These are phyloP conservation scores for Parazoanthus atlanticus DNA, from an alignment of 92 coral and sea anemone genomes.

Conservation along the genomic window DNA sequence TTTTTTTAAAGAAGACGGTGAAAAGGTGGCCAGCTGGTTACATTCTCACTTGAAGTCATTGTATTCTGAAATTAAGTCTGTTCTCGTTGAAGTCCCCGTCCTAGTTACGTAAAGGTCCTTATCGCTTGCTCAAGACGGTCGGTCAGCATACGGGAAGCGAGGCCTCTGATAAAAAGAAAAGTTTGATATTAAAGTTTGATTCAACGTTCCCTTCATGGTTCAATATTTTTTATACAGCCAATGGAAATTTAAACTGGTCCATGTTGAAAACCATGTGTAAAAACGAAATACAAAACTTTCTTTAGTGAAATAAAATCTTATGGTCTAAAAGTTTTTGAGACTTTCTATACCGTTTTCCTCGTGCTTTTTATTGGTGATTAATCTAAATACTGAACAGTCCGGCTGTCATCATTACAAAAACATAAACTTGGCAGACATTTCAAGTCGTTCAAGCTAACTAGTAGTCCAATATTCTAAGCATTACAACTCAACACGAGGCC, in stretches of 20 bases:
- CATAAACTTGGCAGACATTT: background rate
- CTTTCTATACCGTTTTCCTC: background rate
- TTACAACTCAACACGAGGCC: background rate
- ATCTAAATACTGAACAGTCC: background rate
- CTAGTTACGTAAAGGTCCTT: no score
- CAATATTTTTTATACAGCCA: background rate
- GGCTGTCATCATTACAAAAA: background rate
- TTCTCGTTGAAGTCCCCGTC: no score
- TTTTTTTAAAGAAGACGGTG: no score
- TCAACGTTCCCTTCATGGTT: background rate
- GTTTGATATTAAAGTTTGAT: background rate
- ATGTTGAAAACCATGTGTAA: background rate
- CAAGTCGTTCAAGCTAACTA: no score
- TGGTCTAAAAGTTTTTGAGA: background rate
- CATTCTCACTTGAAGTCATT: no score
- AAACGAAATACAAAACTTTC: background rate
- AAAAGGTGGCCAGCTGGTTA: no score
- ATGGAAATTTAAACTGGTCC: background rate
- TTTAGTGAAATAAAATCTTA: background rate
- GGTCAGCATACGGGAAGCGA: background rate
- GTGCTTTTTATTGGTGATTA: background rate
- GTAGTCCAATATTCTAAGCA: background rate
- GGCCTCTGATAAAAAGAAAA: background rate
- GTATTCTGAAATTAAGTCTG: no score
- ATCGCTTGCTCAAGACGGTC: background rate